Conservation (phyloP, 2,888 invertebrate species). For the Drosophila neutralis region DNA sequence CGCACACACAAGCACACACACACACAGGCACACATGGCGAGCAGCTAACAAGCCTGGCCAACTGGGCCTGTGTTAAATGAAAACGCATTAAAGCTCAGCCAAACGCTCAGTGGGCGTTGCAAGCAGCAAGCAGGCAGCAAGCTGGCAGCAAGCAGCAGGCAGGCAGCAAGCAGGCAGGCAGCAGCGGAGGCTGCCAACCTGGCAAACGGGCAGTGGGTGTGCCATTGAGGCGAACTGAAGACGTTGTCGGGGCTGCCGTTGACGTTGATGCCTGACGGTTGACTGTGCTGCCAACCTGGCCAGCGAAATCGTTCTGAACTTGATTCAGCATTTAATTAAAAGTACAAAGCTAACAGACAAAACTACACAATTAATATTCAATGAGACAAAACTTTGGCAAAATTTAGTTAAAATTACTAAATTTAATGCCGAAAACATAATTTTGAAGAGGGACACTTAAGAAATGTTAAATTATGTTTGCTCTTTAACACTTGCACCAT, state of each 20-base stretch:
- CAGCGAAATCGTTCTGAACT: neutral
- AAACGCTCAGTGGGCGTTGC: slow-evolving; percentile 68
- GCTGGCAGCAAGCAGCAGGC: slow-evolving; percentile 5
- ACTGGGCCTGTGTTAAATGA: slow-evolving; percentile 69
- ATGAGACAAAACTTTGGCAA: no score
- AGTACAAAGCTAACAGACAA: neutral
- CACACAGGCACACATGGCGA: slow-evolving; percentile 2
- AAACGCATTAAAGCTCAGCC: slow-evolving; percentile 77
- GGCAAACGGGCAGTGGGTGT: slow-evolving; percentile 50
- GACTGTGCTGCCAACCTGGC: slow-evolving; percentile 49
- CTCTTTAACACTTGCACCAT: neutral
- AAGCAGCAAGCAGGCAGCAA: slow-evolving; percentile 47
- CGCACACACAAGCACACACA: slow-evolving; percentile 46
- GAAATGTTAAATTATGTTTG: neutral
- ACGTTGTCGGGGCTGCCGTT: slow-evolving; percentile 20
- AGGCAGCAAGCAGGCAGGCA: slow-evolving; percentile 31
- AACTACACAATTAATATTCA: neutral
- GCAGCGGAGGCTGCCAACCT: slow-evolving; percentile 26
- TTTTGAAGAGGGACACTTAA: neutral
- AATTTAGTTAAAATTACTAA: neutral
- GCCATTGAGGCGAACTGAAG: slow-evolving; percentile 46
- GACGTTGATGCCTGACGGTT: slow-evolving; percentile 11
- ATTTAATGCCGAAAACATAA: neutral
- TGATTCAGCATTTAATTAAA: slow-evolving; percentile 2
- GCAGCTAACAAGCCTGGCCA: slow-evolving; percentile 65